Evolutionary conservation across 2,113 vertebrate genomes (phyloP).

Genomic region (Nannobrachium achirus): DNA sequence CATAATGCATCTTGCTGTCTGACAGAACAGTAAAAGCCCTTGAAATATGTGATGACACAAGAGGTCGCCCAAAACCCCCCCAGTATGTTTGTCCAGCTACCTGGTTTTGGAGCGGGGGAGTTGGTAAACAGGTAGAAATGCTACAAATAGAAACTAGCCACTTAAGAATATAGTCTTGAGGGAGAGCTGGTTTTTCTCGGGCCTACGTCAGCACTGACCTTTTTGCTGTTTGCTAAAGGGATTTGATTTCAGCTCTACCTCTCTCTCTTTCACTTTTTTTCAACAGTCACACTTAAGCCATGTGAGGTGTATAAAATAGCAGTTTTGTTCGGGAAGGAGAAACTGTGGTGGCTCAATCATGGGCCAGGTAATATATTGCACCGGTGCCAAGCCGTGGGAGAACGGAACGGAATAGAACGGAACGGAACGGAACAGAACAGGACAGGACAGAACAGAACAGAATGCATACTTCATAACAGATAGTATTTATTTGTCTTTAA

Average conservation of each 20-base stretch:
- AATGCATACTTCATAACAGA: constrained; percentile 17
- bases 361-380: constrained; percentile 48
- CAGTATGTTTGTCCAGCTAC: constrained; percentile 71
- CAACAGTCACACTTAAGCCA: constrained; percentile 67
- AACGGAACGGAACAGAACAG: too few species aligned
- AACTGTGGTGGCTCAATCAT: constrained; percentile 30
- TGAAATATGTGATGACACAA: constrained; percentile 70
- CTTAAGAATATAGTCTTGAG: constrained; percentile 73
- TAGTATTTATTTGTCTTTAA: constrained; percentile 23
- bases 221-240: constrained; percentile 82
- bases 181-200: constrained; percentile 57
- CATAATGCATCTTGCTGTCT: constrained; percentile 40
- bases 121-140: constrained; percentile 75
- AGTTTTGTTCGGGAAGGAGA: constrained; percentile 63
- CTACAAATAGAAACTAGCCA: constrained; percentile 77
- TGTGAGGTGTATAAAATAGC: constrained; percentile 70
- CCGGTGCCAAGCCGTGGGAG: constrained; percentile 36
- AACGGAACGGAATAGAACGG: constrained; percentile 16
- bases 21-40: constrained; percentile 53
- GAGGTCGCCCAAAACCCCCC: constrained; percentile 63
- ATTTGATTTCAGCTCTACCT: constrained; percentile 75
- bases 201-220: constrained; percentile 82
- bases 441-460: too few species aligned
- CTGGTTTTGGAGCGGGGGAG: constrained; percentile 65
- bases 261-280: constrained; percentile 51